Percentiles rank a stretch among this genome's conserved stretches.
Evolutionary conservation across 2,113 vertebrate genomes (phyloP).

Genomic region (Stegastes partitus): DNA sequence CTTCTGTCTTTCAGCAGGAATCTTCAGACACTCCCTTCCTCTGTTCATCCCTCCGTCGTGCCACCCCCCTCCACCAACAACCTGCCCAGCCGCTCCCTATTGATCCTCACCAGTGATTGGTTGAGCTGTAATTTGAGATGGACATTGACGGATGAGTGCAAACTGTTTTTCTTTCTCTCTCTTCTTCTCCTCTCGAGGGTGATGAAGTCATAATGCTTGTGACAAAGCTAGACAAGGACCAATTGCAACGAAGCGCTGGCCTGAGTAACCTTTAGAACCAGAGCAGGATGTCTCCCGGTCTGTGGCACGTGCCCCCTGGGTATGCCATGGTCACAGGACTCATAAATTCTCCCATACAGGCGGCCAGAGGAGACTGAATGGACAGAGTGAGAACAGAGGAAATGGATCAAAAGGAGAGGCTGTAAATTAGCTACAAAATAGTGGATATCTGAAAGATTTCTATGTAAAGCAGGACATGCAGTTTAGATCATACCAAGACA

Average conservation of each 20-base stretch:
- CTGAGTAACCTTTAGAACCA: constrained; percentile 82
- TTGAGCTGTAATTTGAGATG: constrained; percentile 87
- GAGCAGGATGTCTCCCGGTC: constrained; percentile 66
- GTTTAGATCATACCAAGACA: neutral
- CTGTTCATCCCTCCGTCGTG: constrained; percentile 76
- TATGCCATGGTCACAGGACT: constrained; percentile 56
- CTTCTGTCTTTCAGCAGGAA: constrained; percentile 81
- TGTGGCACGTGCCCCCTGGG: constrained; percentile 63
- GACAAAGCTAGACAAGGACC: constrained; percentile 80
- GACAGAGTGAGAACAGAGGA: constrained; percentile 5
- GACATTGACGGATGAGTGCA: constrained; percentile 90
- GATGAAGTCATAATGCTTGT: constrained; percentile 85
- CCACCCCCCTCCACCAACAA: constrained; percentile 43
- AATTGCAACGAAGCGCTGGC: constrained; percentile 73
- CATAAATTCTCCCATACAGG: constrained; percentile 70
- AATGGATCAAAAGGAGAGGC: neutral
- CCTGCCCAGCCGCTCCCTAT: constrained; percentile 85
- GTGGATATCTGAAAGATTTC: neutral
- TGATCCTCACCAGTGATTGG: constrained; percentile 89
- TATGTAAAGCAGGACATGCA: neutral
- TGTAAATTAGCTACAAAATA: constrained; percentile 15
- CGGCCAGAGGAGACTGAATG: constrained; percentile 21
- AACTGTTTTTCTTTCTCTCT: constrained; percentile 85
- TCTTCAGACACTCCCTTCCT: constrained; percentile 81
- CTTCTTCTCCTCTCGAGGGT: constrained; percentile 77